Evolutionary conservation across 2,888 invertebrate species (phyloP).

Genomic region (Ellobium chinense): DNA sequence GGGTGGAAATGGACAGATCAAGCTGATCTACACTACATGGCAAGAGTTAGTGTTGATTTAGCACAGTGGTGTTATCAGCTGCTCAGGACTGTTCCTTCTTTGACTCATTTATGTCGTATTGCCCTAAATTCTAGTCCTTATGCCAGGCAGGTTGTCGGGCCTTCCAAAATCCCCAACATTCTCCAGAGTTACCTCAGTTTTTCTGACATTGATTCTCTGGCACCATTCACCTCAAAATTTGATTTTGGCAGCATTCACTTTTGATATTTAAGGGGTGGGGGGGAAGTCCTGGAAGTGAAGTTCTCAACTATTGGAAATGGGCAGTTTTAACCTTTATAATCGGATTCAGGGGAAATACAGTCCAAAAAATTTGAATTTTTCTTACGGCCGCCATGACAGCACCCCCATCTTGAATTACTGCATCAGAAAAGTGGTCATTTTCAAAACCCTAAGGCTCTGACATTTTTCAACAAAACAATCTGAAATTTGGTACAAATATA

Average conservation of each 20-base stretch:
- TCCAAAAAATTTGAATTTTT: too few species aligned
- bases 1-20: constrained; percentile 64
- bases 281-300: too few species aligned
- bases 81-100: constrained; percentile 52
- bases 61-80: constrained; percentile 60
- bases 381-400: too few species aligned
- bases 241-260: constrained; percentile 21
- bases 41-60: constrained; percentile 55
- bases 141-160: constrained; percentile 52
- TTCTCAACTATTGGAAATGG: too few species aligned
- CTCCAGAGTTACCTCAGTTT: constrained; percentile 62
- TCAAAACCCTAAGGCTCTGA: too few species aligned
- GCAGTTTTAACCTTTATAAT: too few species aligned
- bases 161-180: constrained; percentile 56
- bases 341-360: too few species aligned
- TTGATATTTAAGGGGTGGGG: background rate
- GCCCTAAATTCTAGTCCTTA: constrained; percentile 52
- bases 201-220: constrained; percentile 61
- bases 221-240: constrained; percentile 10
- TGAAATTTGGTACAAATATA: too few species aligned
- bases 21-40: constrained; percentile 58
- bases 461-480: too few species aligned
- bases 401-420: too few species aligned
- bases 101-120: constrained; percentile 58
- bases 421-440: too few species aligned